phyloP scores from a whole-genome alignment of 2,888 invertebrate genomes.

The Merodon equestris region DNA sequence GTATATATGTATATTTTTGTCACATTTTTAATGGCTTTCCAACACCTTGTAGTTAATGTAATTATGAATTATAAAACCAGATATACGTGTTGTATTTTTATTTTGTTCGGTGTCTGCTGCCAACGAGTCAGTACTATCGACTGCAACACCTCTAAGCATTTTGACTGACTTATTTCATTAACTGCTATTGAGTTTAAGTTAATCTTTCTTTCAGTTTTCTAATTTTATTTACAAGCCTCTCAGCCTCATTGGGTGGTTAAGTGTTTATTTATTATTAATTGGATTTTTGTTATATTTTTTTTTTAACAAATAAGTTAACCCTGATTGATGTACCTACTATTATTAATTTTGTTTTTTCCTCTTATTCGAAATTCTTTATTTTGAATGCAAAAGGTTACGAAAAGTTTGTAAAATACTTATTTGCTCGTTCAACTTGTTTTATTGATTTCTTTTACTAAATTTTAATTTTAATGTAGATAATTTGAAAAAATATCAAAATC shows the following conservation, averaged over 20 bases:
- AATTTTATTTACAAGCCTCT: background rate
- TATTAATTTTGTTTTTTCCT: conserved; percentile 6
- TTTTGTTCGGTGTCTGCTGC: conserved; percentile 49
- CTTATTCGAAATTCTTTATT: conserved; percentile 14
- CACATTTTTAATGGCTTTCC: conserved; percentile 48
- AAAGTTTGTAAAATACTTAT: conserved; percentile 45
- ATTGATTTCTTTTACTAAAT: background rate
- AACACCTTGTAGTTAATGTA: conserved; percentile 55
- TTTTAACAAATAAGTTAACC: background rate
- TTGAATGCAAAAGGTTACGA: conserved; percentile 41
- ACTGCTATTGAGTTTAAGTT: conserved; percentile 7
- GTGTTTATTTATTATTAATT: conserved; percentile 22
- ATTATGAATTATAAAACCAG: conserved; percentile 8
- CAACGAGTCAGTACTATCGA: conserved; percentile 53
- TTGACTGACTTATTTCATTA: conserved; percentile 29
- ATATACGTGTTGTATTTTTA: conserved; percentile 34
- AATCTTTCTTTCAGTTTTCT: background rate
- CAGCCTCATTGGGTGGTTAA: conserved; percentile 18
- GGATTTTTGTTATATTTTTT: conserved; percentile 7
- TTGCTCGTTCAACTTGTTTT: conserved; percentile 33
- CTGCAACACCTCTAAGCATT: conserved; percentile 47
- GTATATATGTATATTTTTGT: conserved; percentile 21
- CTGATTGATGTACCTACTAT: conserved; percentile 16
- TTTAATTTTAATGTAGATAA: conserved; percentile 25
- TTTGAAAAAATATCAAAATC: background rate